Base-by-base conservation (phyloP, 2,888 invertebrate genomes). In the Vandiemenella viatica region DNA sequence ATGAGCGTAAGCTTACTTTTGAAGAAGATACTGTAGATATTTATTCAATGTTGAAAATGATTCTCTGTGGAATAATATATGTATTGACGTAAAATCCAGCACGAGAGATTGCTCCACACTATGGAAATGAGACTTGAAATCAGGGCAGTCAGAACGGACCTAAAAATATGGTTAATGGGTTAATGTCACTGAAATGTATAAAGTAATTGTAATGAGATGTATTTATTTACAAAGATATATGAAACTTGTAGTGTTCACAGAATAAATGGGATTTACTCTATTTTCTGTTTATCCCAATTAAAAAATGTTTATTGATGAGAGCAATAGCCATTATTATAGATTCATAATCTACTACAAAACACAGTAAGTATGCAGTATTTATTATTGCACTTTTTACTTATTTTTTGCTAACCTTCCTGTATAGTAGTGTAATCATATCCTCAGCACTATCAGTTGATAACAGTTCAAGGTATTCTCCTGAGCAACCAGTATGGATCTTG, bases 131-230 rank as follows among this genome's bases (percentile, higher is more conserved):
- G 77, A 74, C 60, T 80, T 78, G 66, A 87, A 88, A 63, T 89
- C 88, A 0, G 87, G 86, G 63, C 88, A 88, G 58, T 79, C 77
- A 0, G 85, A 81, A 42, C 77, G 75, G 0, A 87, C 85, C 84
- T 84, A 58, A 0, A 63, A 62, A 52, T 49, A 6, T 8, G 16
- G 16, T 16, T 38, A 38, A n/a, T 16, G 8, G 8, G 3, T 4
- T 16, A 13, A 26, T 26, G 13, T 8, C 7, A 13, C 7, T 26
- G 13, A 26, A 26, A 26, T 26, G 13, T 13, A 8, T 26, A 8
- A 26, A 8, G 7, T 26, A 26, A 7, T 8, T 26, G 26, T 26
- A 26, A 26, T 26, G 26, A 26, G 13, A 8, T n/a, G n/a, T n/a
- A n/a, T n/a, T n/a, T n/a, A n/a, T n/a, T n/a, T n/a, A n/a, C n/a